A percentile compares a stretch with the other conserved stretches of the same genome.
Conservation (phyloP, 2,113 vertebrate species). For the Lepidothrix coronata region DNA sequence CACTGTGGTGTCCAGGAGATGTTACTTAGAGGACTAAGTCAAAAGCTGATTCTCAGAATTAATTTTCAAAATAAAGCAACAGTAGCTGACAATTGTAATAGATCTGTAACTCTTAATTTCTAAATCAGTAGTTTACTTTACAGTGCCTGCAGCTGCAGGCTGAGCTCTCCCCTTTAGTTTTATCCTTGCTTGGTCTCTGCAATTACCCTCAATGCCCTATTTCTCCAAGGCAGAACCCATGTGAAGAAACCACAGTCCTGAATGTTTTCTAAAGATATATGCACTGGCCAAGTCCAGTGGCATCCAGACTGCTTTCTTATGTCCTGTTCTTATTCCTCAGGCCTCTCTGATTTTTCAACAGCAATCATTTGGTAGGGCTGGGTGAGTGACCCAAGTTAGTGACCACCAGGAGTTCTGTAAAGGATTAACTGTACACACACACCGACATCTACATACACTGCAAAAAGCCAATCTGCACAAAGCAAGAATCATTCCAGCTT, state of each 20-base stretch:
- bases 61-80: not conserved
- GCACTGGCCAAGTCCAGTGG: not conserved
- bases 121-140: not conserved
- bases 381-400: not conserved
- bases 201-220: not conserved
- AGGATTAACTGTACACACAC: not conserved
- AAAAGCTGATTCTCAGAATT: not conserved
- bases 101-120: not conserved
- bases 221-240: not conserved
- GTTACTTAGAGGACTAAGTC: not conserved
- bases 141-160: not conserved
- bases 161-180: not conserved
- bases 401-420: not conserved
- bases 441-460: not conserved
- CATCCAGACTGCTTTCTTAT: not conserved
- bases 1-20: fast-evolving
- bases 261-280: not conserved
- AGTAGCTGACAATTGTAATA: not conserved
- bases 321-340: not conserved
- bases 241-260: not conserved
- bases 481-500: not conserved
- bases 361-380: not conserved
- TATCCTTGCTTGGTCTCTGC: not conserved
- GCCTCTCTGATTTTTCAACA: not conserved
- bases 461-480: not conserved